phyloP scores from a whole-genome alignment of 2,113 vertebrate genomes.

The Eolophus roseicapilla region DNA sequence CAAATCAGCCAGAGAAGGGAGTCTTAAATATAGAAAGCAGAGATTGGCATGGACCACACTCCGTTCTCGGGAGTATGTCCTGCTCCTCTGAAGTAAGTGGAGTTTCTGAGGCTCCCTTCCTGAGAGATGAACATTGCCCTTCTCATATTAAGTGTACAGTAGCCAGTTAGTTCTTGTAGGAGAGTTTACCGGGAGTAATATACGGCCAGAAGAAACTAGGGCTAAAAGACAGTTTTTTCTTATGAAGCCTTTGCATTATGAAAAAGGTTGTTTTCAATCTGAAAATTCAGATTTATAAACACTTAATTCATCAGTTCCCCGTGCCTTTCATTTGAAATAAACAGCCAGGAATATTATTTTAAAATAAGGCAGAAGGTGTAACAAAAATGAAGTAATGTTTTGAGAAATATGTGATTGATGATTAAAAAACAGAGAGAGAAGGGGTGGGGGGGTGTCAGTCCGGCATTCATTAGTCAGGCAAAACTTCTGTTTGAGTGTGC shows the following conservation, averaged over 20 bases:
- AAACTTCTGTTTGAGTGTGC: conserved; percentile 38
- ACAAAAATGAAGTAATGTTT: conserved; percentile 65
- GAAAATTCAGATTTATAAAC: conserved; percentile 56
- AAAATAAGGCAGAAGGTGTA: conserved; percentile 67
- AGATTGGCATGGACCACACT: neutral
- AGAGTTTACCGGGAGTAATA: conserved; percentile 7
- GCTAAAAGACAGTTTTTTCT: conserved; percentile 22
- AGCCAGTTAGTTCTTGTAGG: neutral
- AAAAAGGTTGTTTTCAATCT: conserved; percentile 11
- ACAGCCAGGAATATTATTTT: conserved; percentile 56
- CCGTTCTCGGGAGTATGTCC: neutral
- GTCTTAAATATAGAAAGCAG: neutral
- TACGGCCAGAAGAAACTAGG: neutral
- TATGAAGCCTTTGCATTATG: conserved; percentile 33
- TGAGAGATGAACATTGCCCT: neutral
- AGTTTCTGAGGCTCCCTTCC: neutral
- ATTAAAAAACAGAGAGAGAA: conserved; percentile 61
- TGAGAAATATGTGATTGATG: conserved; percentile 67
- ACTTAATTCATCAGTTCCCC: conserved; percentile 28
- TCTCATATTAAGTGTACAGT: neutral
- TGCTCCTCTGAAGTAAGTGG: neutral
- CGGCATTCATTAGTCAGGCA: conserved; percentile 54
- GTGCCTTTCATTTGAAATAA: conserved; percentile 57
- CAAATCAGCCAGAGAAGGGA: neutral
- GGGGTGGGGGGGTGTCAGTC: neutral